Percentiles rank a stretch among this genome's conserved stretches.
Conservation (phyloP, 2,888 invertebrate species). For the Eumacrocentrus americanus region DNA sequence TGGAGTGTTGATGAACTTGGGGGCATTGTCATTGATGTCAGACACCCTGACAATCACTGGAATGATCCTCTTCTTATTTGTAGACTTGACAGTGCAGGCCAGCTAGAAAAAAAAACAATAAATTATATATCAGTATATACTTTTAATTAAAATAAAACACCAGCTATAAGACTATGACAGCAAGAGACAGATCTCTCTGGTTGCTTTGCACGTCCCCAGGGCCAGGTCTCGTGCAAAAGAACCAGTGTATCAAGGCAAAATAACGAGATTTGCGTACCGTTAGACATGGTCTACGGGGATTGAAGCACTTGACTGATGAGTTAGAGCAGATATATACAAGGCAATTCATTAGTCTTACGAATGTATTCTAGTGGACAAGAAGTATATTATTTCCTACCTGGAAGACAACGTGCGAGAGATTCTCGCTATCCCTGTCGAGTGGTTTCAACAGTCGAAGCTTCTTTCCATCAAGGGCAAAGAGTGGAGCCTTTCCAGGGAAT, state of each 20-base stretch:
- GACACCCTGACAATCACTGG: slow-evolving; percentile 89
- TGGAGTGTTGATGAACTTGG: slow-evolving; percentile 81
- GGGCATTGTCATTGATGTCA: slow-evolving; percentile 89
- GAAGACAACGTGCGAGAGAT: slow-evolving; percentile 86
- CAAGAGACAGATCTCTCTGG: not conserved
- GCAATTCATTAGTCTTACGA: slow-evolving; percentile 17
- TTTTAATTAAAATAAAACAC: no score
- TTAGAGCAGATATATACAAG: not conserved
- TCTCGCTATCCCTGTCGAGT: slow-evolving; percentile 83
- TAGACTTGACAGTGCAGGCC: slow-evolving; percentile 80
- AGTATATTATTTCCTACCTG: slow-evolving; percentile 67
- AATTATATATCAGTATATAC: not conserved
- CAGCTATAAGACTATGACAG: no score
- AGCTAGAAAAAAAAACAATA: slow-evolving; percentile 64
- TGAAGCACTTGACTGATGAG: slow-evolving; percentile 5
- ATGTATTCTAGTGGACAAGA: not conserved
- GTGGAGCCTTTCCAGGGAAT: slow-evolving; percentile 79
- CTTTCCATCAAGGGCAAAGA: slow-evolving; percentile 84
- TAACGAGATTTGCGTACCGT: slow-evolving; percentile 37
- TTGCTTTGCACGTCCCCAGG: not conserved
- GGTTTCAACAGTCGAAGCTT: slow-evolving; percentile 79
- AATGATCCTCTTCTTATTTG: slow-evolving; percentile 81
- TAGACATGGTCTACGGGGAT: slow-evolving; percentile 22
- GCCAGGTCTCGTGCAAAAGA: slow-evolving; percentile 1
- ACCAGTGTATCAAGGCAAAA: slow-evolving; percentile 24